Evolutionary conservation across 2,888 invertebrate genomes (phyloP).

Genomic region (Cataglyphis cursor): DNA sequence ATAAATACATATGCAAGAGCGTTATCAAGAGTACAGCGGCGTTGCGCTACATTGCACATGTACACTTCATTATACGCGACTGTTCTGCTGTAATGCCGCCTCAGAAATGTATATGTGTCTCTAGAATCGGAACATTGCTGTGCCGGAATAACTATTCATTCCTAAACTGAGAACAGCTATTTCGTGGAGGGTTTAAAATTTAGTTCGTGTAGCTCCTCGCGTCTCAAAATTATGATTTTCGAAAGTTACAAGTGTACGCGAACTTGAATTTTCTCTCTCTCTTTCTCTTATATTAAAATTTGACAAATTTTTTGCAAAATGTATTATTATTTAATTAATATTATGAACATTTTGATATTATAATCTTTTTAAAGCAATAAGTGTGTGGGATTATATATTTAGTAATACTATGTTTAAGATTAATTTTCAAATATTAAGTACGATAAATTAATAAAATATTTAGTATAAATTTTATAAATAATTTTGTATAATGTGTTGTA

Average conservation of each 20-base stretch:
- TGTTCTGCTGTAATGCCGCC: slow-evolving; percentile 37
- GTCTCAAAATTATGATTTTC: background rate
- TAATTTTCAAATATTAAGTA: background rate
- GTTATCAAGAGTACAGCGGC: slow-evolving; percentile 29
- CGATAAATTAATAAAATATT: background rate
- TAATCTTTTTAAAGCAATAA: background rate
- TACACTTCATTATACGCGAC: slow-evolving; percentile 48
- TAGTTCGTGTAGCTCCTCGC: slow-evolving; percentile 7
- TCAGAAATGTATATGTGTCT: slow-evolving; percentile 16
- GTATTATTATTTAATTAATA: background rate
- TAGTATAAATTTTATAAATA: background rate
- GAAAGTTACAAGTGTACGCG: background rate
- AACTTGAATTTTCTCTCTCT: background rate
- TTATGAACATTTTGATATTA: background rate
- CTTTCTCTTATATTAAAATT: background rate
- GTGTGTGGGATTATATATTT: too few relatives aligned
- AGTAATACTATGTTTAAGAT: background rate
- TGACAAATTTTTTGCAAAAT: background rate
- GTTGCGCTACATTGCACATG: slow-evolving; percentile 38
- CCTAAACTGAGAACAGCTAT: slow-evolving; percentile 21
- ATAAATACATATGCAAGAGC: slow-evolving; percentile 51
- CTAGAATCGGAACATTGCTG: slow-evolving; percentile 23
- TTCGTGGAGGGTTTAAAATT: slow-evolving; percentile 28
- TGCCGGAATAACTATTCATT: slow-evolving; percentile 42
- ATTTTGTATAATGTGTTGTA: background rate